These are phyloP conservation scores for Oreochromis tanganicae DNA, from an alignment of 2,113 vertebrate species.

Conservation along the genomic window DNA sequence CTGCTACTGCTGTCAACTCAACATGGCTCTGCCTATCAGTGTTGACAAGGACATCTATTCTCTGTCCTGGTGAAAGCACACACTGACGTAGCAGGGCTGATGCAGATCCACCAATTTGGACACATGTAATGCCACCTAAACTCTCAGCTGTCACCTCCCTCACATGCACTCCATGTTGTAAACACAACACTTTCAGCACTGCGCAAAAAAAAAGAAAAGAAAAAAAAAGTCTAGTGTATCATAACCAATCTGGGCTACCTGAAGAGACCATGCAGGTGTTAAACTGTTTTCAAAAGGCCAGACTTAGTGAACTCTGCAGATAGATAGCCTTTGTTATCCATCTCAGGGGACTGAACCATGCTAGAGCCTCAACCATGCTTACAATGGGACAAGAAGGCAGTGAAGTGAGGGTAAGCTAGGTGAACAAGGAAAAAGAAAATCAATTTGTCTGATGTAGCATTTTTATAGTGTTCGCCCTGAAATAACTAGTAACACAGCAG, in stretches of 20 bases:
- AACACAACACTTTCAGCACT: constrained; percentile 1
- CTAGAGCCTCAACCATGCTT: neutral
- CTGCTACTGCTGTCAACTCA: neutral
- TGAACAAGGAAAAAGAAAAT: neutral
- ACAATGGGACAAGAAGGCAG: constrained; percentile 15
- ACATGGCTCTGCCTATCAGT: constrained; percentile 22
- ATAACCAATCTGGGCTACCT: neutral
- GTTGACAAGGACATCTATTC: constrained; percentile 49
- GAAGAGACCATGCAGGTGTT: neutral
- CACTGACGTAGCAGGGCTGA: neutral
- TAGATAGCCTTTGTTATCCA: constrained; percentile 30
- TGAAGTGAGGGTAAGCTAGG: neutral
- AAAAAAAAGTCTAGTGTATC: neutral
- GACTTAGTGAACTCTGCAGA: neutral
- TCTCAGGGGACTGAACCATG: neutral
- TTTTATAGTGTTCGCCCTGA: neutral
- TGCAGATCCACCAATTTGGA: neutral
- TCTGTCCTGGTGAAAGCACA: constrained; percentile 12
- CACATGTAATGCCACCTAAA: neutral
- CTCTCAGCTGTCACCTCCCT: neutral
- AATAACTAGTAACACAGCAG: neutral
- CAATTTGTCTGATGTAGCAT: neutral
- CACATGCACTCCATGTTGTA: neutral
- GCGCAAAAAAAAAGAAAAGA: neutral
- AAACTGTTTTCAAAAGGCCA: neutral